Percentiles rank a stretch among this genome's conserved stretches.
phyloP scores from a whole-genome alignment of 2,113 vertebrate genomes.

The Anser brachyrhynchus region DNA sequence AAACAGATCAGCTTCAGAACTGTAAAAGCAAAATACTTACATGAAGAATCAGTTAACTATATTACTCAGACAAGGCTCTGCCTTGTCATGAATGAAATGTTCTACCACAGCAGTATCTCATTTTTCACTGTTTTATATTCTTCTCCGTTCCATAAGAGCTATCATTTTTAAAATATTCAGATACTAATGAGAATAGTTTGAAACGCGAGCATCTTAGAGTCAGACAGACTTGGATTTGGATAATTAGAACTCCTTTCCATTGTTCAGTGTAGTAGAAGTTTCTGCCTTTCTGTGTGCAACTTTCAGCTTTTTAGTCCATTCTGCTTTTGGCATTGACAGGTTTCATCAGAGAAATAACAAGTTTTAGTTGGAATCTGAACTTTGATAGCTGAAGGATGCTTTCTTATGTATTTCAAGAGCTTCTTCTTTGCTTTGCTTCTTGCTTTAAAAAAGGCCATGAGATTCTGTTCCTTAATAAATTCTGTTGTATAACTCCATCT shows the following conservation, averaged over 20 bases:
- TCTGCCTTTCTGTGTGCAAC: conserved; percentile 34
- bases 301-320: conserved; percentile 43
- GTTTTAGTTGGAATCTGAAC: conserved; percentile 34
- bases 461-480: conserved; percentile 33
- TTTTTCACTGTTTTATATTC: background rate
- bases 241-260: background rate
- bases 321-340: conserved; percentile 14
- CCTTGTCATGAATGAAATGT: background rate
- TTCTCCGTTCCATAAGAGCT: conserved; percentile 12
- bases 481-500: conserved; percentile 12
- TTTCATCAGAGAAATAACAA: conserved; percentile 14
- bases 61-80: background rate
- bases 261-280: background rate
- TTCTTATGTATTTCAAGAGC: conserved; percentile 32
- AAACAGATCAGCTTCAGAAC: background rate
- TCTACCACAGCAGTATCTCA: background rate
- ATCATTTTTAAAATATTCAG: background rate
- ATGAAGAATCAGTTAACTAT: background rate
- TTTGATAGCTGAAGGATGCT: conserved; percentile 32
- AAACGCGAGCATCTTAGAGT: background rate
- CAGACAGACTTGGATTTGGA: background rate
- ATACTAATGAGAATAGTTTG: background rate
- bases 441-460: background rate
- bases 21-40: background rate
- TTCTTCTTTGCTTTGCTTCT: conserved; percentile 58